A percentile compares a stretch with the other conserved stretches of the same genome.
Evolutionary conservation across 2,888 invertebrate genomes (phyloP).

Genomic region (Alviniconcha strummeri): DNA sequence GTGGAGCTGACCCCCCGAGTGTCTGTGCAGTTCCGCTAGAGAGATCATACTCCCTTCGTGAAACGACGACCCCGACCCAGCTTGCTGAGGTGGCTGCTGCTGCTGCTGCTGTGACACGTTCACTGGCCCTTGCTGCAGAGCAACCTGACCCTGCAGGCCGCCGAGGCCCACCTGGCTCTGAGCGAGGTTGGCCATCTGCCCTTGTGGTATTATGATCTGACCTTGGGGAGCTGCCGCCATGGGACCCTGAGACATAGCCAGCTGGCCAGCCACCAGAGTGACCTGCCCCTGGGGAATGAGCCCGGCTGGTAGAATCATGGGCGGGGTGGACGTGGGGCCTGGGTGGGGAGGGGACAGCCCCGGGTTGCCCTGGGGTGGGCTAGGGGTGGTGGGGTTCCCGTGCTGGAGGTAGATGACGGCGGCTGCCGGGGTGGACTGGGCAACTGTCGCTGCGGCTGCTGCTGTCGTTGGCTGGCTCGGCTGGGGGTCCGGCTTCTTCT

Average conservation of each 20-base stretch:
- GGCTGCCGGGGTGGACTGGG: slow-evolving; percentile 39
- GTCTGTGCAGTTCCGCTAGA: slow-evolving; percentile 2
- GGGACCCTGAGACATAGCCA: background rate
- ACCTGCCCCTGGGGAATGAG: slow-evolving; percentile 10
- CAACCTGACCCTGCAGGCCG: background rate
- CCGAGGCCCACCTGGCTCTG: background rate
- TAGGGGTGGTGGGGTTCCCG: slow-evolving; percentile 25
- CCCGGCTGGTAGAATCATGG: background rate
- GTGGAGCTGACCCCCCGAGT: slow-evolving; percentile 7
- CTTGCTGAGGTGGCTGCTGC: background rate
- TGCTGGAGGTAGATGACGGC: slow-evolving; percentile 22
- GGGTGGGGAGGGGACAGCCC: slow-evolving; percentile 25
- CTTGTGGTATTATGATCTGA: slow-evolving; percentile 1
- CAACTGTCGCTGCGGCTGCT: slow-evolving; percentile 46
- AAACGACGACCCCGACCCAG: background rate
- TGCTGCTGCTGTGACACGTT: background rate
- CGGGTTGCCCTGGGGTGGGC: slow-evolving; percentile 14
- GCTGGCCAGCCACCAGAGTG: background rate
- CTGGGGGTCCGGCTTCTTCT: slow-evolving; percentile 43
- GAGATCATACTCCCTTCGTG: background rate
- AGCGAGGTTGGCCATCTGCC: background rate
- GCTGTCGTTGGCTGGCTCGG: slow-evolving; percentile 49
- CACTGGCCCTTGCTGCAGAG: slow-evolving; percentile 3
- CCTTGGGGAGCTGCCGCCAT: background rate
- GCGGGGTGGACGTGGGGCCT: slow-evolving; percentile 12